These are phyloP conservation scores for Orius insidiosus DNA, from an alignment of 1,140 invertebrate genomes.

Conservation along the genomic window DNA sequence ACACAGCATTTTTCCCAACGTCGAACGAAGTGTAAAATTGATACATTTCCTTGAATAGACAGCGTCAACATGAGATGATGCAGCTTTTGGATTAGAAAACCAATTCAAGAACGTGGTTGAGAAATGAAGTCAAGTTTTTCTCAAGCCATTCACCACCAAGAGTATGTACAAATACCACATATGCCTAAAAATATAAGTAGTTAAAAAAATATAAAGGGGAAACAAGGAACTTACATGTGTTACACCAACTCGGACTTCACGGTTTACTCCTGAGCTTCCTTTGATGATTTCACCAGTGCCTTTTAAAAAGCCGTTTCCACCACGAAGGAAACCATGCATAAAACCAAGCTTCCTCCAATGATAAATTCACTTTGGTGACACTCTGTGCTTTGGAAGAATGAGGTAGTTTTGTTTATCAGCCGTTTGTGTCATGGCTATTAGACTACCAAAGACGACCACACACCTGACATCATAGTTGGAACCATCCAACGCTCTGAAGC, in stretches of 20 bases:
- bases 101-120: conserved; percentile 79
- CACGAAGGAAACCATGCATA: conserved; percentile 86
- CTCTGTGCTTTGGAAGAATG: conserved; percentile 16
- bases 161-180: conserved; percentile 83
- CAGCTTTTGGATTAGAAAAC: conserved; percentile 86
- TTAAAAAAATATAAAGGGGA: neutral
- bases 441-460: too few species aligned
- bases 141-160: conserved; percentile 90
- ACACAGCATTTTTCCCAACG: conserved; percentile 81
- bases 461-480: too few species aligned
- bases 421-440: conserved; percentile 59
- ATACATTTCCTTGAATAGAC: conserved; percentile 96
- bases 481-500: conserved; percentile 80
- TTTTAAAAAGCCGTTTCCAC: conserved; percentile 88
- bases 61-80: conserved; percentile 88
- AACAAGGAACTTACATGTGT: conserved; percentile 53
- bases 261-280: conserved; percentile 75
- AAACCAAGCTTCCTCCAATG: conserved; percentile 79
- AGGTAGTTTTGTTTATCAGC: conserved; percentile 11
- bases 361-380: too few species aligned
- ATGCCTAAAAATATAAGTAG: conserved; percentile 45
- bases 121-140: conserved; percentile 66
- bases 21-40: conserved; percentile 74
- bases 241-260: conserved; percentile 90
- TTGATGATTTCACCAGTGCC: conserved; percentile 92